A percentile compares a stretch with the other conserved stretches of the same genome.
Evolutionary conservation across 2,888 invertebrate genomes (phyloP).

Genomic region (Drosophila lacicola): DNA sequence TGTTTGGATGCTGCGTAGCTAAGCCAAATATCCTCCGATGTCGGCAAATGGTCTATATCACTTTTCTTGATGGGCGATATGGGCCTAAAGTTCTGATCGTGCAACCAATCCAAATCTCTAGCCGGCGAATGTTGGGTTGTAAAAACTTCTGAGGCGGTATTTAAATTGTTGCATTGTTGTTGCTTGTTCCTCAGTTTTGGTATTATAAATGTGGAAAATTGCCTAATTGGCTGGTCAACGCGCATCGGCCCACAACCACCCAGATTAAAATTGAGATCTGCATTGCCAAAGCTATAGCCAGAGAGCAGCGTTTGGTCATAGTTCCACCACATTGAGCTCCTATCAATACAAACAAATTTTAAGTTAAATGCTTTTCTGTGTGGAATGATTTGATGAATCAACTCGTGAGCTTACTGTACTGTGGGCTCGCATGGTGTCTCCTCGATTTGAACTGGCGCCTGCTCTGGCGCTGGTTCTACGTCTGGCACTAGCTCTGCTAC

Average conservation of each 20-base stretch:
- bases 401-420: neutral
- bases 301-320: neutral
- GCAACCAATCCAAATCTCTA: neutral
- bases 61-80: neutral
- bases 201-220: neutral
- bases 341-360: neutral
- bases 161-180: rapidly evolving
- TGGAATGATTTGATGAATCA: neutral
- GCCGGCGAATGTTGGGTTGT: neutral
- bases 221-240: neutral
- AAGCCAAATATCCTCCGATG: constrained; percentile 33
- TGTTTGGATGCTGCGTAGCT: constrained; percentile 4
- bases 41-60: constrained; percentile 5
- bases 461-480: neutral
- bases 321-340: neutral
- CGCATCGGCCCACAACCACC: rapidly evolving
- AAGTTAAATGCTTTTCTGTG: neutral
- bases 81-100: neutral
- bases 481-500: neutral
- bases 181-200: neutral
- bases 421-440: neutral
- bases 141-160: neutral
- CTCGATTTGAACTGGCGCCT: no score
- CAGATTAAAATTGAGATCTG: neutral
- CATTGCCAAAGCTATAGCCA: neutral